Evolutionary conservation across 2,113 vertebrate species (phyloP).

Genomic region (Sinosuthora webbiana): DNA sequence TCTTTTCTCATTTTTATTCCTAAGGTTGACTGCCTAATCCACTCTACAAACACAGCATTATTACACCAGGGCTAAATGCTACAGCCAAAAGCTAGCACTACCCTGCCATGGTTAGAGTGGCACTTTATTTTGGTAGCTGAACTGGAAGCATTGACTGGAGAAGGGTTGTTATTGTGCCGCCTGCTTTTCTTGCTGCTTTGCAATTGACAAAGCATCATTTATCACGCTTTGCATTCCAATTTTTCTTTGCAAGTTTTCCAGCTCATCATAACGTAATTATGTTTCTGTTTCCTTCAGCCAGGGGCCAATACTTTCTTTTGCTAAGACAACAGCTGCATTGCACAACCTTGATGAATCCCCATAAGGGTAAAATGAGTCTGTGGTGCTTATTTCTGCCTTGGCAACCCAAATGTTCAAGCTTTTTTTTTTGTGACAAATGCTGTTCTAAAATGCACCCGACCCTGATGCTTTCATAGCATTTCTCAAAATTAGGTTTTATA

Average conservation of each 20-base stretch:
- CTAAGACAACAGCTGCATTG: slow-evolving; percentile 68
- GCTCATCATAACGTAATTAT: slow-evolving; percentile 75
- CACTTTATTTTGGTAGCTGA: slow-evolving; percentile 38
- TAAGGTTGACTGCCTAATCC: not conserved
- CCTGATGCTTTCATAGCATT: not conserved
- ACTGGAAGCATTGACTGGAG: slow-evolving; percentile 35
- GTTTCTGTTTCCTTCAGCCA: slow-evolving; percentile 64
- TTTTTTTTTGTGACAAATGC: slow-evolving; percentile 44
- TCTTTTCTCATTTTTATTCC: not conserved
- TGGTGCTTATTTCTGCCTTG: slow-evolving; percentile 57
- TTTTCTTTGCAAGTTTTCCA: slow-evolving; percentile 66
- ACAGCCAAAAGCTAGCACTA: not conserved
- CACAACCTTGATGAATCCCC: slow-evolving; percentile 69
- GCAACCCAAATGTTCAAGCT: slow-evolving; percentile 52
- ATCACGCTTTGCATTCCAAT: slow-evolving; percentile 63
- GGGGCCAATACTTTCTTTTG: slow-evolving; percentile 60
- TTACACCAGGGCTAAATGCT: not conserved
- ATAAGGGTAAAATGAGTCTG: slow-evolving; percentile 52
- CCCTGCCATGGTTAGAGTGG: not conserved
- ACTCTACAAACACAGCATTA: slow-evolving; percentile 4
- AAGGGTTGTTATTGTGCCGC: not conserved
- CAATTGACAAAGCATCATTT: slow-evolving; percentile 55
- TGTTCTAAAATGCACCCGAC: slow-evolving; percentile 36
- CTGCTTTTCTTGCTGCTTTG: slow-evolving; percentile 35
- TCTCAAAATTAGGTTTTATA: not conserved